Conservation (phyloP, 2,797 vertebrate genomes). For the Hybognathus amarus region DNA sequence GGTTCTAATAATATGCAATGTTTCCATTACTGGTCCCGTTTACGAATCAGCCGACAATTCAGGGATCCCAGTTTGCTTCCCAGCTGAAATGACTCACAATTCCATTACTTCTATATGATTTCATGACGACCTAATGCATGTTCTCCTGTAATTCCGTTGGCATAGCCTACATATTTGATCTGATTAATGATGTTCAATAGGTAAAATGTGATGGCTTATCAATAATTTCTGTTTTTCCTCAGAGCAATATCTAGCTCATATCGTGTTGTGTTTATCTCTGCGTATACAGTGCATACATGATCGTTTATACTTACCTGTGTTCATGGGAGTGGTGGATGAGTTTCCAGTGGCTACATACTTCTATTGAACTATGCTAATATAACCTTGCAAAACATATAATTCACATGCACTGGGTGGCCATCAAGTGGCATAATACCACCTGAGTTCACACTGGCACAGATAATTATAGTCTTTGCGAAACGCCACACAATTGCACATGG, state of each 20-base stretch:
- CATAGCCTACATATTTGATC: background rate
- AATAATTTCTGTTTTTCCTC: background rate
- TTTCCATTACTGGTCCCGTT: background rate
- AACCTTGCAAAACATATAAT: constrained; percentile 1
- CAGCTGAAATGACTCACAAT: background rate
- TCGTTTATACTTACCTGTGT: background rate
- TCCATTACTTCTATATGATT: background rate
- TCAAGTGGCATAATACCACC: constrained; percentile 7
- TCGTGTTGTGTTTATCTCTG: background rate
- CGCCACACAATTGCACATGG: background rate
- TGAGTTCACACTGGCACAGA: background rate
- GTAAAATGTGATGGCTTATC: background rate
- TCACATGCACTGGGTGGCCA: constrained; percentile 22
- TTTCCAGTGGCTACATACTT: constrained; percentile 2
- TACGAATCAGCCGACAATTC: background rate
- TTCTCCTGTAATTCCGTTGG: background rate
- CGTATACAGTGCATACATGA: background rate
- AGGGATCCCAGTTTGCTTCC: background rate
- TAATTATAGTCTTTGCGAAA: constrained; percentile 17
- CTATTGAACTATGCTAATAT: background rate
- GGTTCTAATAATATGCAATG: background rate
- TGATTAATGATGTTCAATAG: background rate
- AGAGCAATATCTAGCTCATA: background rate
- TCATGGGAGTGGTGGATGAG: constrained; percentile 2
- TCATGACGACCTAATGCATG: background rate